Conservation (phyloP, 2,113 vertebrate species). For the Leiothrix lutea region DNA sequence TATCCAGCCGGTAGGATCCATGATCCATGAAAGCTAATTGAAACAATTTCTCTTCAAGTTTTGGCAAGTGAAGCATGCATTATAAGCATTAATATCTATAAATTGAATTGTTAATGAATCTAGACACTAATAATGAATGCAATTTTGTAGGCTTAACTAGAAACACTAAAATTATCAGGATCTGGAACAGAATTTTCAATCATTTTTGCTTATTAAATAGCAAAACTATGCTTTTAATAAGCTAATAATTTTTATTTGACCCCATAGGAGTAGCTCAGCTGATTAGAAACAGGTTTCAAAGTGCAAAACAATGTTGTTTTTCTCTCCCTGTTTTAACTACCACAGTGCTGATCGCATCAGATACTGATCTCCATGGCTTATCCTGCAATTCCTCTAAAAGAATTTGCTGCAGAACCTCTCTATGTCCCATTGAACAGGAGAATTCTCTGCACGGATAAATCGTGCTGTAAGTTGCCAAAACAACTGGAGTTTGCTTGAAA, state of each 20-base stretch:
- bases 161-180: slow-evolving; percentile 84
- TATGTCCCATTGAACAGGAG: not conserved
- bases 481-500: not conserved
- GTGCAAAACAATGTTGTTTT: slow-evolving; percentile 76
- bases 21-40: slow-evolving; percentile 87
- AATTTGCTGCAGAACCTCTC: not conserved
- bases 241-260: slow-evolving; percentile 85
- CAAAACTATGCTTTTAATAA: slow-evolving; percentile 83
- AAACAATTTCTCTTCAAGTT: slow-evolving; percentile 86
- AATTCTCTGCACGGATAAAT: not conserved
- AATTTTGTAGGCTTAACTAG: slow-evolving; percentile 84
- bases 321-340: slow-evolving; percentile 71
- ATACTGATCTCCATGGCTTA: slow-evolving; percentile 44
- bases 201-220: slow-evolving; percentile 85
- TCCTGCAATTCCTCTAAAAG: slow-evolving; percentile 8
- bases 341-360: slow-evolving; percentile 59
- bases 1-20: slow-evolving; percentile 77
- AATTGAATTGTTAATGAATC: slow-evolving; percentile 88
- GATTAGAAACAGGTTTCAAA: slow-evolving; percentile 81
- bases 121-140: slow-evolving; percentile 86
- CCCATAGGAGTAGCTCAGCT: slow-evolving; percentile 79
- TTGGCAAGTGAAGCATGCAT: slow-evolving; percentile 84
- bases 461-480: not conserved
- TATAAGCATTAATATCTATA: slow-evolving; percentile 87
- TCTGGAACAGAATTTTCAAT: slow-evolving; percentile 82